These are phyloP conservation scores for Peromyscus polionotus DNA, from an alignment of 2,113 vertebrate species.

Conservation along the genomic window DNA sequence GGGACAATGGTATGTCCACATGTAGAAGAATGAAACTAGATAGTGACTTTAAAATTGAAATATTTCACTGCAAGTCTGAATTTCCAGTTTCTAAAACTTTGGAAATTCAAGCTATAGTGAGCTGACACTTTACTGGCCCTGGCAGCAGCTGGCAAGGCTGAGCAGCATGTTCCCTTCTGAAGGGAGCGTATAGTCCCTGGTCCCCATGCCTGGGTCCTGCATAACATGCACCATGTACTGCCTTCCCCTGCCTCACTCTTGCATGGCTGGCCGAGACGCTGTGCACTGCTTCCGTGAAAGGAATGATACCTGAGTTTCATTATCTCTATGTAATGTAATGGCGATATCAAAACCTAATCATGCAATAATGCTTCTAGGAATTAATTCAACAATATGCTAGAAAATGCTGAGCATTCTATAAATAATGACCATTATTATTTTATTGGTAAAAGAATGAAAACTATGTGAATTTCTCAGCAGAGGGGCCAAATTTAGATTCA, in stretches of 20 bases:
- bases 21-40: not conserved
- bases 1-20: not conserved
- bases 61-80: not conserved
- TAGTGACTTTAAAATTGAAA: not conserved
- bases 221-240: not conserved
- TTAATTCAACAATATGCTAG: not conserved
- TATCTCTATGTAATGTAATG: not conserved
- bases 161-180: not conserved
- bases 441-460: constrained; percentile 38
- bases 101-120: not conserved
- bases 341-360: not conserved
- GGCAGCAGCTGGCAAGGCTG: not conserved
- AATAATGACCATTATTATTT: not conserved
- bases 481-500: not conserved
- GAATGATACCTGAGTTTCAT: not conserved
- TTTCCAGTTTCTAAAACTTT: not conserved
- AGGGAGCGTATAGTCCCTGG: not conserved
- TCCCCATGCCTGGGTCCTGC: fast-evolving
- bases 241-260: not conserved
- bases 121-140: not conserved
- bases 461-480: not conserved
- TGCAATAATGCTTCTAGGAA: not conserved
- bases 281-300: not conserved
- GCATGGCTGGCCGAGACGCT: fast-evolving
- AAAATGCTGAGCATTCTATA: not conserved